A percentile compares a stretch with the other conserved stretches of the same genome.
Evolutionary conservation across 2,888 invertebrate species (phyloP).

Genomic region (Andrena chrysosceles): DNA sequence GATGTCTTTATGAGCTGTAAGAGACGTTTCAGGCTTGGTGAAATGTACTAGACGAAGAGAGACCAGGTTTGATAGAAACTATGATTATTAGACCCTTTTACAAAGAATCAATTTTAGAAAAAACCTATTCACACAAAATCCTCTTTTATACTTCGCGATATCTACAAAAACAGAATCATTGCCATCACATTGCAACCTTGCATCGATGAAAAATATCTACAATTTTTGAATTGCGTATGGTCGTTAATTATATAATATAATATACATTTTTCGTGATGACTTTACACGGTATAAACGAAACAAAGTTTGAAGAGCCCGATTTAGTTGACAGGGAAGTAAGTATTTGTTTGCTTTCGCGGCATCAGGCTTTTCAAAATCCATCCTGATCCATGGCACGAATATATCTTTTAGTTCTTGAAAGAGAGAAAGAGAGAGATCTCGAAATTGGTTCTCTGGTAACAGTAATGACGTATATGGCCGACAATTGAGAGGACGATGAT

Average conservation of each 20-base stretch:
- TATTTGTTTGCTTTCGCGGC: constrained; percentile 44
- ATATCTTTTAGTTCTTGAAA: constrained; percentile 37
- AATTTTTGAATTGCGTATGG: constrained; percentile 72
- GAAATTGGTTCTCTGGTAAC: constrained; percentile 65
- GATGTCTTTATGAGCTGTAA: constrained; percentile 47
- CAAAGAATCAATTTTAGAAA: constrained; percentile 85
- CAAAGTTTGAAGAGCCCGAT: constrained; percentile 61
- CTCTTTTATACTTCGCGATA: constrained; percentile 82
- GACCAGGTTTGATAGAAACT: constrained; percentile 84
- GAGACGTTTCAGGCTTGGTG: constrained; percentile 56
- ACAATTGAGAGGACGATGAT: constrained; percentile 58
- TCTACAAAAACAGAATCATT: constrained; percentile 85
- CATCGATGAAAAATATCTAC: constrained; percentile 82
- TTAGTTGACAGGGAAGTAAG: constrained; percentile 46
- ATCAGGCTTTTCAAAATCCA: constrained; percentile 60
- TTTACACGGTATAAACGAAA: constrained; percentile 79
- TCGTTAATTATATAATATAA: constrained; percentile 79
- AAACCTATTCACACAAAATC: constrained; percentile 85
- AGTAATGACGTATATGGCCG: constrained; percentile 60
- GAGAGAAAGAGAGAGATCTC: constrained; percentile 52
- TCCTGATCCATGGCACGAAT: constrained; percentile 70
- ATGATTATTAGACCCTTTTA: constrained; percentile 86
- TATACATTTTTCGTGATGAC: constrained; percentile 77
- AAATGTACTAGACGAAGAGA: constrained; percentile 55
- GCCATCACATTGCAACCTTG: constrained; percentile 82